phyloP scores from a whole-genome alignment of 1,140 invertebrate species.

The Scaptomyza hsui region DNA sequence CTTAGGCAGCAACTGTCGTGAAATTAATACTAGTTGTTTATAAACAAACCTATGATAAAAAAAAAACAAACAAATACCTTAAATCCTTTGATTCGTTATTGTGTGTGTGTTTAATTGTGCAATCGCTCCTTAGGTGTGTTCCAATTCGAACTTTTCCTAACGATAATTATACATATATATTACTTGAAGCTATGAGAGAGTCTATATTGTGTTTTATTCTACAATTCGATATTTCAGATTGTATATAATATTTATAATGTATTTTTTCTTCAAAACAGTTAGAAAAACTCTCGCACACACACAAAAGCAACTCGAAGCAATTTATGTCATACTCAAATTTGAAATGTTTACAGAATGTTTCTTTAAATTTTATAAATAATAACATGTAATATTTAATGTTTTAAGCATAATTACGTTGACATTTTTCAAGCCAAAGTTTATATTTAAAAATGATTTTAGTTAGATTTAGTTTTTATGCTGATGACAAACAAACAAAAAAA shows the following conservation, averaged over 20 bases:
- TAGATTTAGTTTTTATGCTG: slow-evolving; percentile 70
- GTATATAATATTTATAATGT: slow-evolving; percentile 63
- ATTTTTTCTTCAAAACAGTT: slow-evolving; percentile 42
- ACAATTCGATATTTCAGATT: slow-evolving; percentile 53
- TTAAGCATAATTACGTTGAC: slow-evolving; percentile 70
- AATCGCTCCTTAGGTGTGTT: slow-evolving; percentile 71
- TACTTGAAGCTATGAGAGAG: slow-evolving; percentile 5
- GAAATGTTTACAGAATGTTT: slow-evolving; percentile 43
- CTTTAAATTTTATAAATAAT: slow-evolving; percentile 34
- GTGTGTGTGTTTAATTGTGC: slow-evolving; percentile 70
- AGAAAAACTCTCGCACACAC: slow-evolving; percentile 44
- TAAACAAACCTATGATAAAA: slow-evolving; percentile 29
- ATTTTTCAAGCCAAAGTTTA: slow-evolving; percentile 82
- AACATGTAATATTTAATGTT: slow-evolving; percentile 41
- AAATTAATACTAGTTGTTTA: slow-evolving; percentile 76
- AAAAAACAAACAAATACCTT: slow-evolving; percentile 39
- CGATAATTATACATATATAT: slow-evolving; percentile 9
- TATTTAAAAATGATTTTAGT: slow-evolving; percentile 75
- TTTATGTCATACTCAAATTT: slow-evolving; percentile 62
- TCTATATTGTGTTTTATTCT: slow-evolving; percentile 38
- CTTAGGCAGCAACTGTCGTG: slow-evolving; percentile 73
- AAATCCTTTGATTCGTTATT: slow-evolving; percentile 38
- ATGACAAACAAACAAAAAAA: slow-evolving; percentile 42
- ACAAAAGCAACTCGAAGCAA: slow-evolving; percentile 58
- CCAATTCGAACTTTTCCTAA: slow-evolving; percentile 52